Percentiles rank a stretch among this genome's conserved stretches.
These are phyloP conservation scores for Bolinopsis microptera DNA, from an alignment of 37 sponge, comb jelly and placozoan species.

Conservation along the genomic window DNA sequence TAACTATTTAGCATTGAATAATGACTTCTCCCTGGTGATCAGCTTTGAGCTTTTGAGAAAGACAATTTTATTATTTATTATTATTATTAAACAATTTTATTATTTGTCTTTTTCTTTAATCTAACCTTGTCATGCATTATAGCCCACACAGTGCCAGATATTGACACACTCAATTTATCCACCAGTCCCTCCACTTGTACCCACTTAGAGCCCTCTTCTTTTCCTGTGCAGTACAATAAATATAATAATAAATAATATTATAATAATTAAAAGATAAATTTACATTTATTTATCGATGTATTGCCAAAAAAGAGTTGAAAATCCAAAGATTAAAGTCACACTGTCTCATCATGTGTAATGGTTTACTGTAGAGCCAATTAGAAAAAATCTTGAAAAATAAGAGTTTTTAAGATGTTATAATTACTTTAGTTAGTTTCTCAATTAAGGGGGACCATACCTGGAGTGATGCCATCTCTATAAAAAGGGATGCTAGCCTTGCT, in stretches of 20 bases:
- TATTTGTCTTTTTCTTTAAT: neutral
- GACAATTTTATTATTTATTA: too few relatives aligned
- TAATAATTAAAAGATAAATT: neutral
- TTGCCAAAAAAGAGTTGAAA: neutral
- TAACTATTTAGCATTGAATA: too few relatives aligned
- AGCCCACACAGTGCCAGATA: slow-evolving; percentile 54
- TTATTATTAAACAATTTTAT: too few relatives aligned
- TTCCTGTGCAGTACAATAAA: neutral
- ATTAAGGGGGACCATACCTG: slow-evolving; percentile 56
- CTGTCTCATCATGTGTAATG: too few relatives aligned
- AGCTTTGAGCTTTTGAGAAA: too few relatives aligned
- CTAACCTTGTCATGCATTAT: slow-evolving; percentile 58
- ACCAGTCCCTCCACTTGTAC: slow-evolving; percentile 58
- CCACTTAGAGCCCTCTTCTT: slow-evolving; percentile 52
- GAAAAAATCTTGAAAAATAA: too few relatives aligned
- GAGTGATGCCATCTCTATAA: slow-evolving; percentile 24
- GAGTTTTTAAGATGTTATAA: too few relatives aligned
- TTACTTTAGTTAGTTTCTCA: too few relatives aligned
- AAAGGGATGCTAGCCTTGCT: slow-evolving; percentile 38
- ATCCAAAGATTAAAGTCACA: too few relatives aligned
- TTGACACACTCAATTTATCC: slow-evolving; percentile 35
- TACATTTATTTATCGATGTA: neutral
- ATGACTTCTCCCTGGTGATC: too few relatives aligned
- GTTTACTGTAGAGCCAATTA: too few relatives aligned
- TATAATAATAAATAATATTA: neutral